Evolutionary conservation across 2,113 vertebrate species (phyloP).

Genomic region (Galbula dea): DNA sequence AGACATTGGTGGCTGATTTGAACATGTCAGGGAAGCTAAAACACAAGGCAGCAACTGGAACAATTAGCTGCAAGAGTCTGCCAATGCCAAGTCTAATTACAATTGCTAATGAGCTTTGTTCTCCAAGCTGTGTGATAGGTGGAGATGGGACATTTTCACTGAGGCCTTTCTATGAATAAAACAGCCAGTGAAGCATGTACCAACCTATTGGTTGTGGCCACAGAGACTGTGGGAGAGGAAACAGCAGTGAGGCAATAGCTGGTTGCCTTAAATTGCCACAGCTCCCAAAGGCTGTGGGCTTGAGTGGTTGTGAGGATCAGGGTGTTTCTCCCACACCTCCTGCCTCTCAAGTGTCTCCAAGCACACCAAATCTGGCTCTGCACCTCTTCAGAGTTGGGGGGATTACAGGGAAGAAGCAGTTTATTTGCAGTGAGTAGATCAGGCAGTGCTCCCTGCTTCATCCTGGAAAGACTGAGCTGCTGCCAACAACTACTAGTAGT

Average conservation of each 20-base stretch:
- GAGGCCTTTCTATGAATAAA: neutral
- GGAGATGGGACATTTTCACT: neutral
- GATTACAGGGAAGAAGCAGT: neutral
- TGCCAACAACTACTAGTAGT: neutral
- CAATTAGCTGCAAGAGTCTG: neutral
- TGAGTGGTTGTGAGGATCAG: rapidly evolving
- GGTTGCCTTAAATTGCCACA: neutral
- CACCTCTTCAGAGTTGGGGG: neutral
- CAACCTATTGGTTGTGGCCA: neutral
- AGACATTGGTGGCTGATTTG: neutral
- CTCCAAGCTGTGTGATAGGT: neutral
- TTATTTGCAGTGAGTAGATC: neutral
- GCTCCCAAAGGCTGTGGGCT: neutral
- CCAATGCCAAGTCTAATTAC: neutral
- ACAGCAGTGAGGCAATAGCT: neutral
- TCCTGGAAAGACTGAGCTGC: neutral
- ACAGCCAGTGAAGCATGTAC: neutral
- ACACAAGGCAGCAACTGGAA: neutral
- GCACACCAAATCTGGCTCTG: neutral
- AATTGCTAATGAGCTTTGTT: neutral
- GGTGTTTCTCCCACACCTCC: rapidly evolving
- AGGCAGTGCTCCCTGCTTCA: rapidly evolving
- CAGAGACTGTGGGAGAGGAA: neutral
- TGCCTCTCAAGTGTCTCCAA: neutral
- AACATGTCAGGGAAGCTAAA: rapidly evolving